These are phyloP conservation scores for Zophobas morio DNA, from an alignment of 1,140 invertebrate genomes.

Conservation along the genomic window DNA sequence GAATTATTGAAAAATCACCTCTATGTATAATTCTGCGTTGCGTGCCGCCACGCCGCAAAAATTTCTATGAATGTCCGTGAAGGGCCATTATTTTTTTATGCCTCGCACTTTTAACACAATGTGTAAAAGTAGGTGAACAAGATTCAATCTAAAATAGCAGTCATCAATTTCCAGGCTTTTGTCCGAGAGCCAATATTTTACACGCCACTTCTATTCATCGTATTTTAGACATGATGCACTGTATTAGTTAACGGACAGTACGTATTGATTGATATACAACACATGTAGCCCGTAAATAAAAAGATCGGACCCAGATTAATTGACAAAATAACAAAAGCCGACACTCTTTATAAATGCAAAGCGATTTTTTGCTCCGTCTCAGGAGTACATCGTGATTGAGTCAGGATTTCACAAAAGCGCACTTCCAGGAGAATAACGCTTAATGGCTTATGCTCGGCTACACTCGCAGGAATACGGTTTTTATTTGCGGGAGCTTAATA, in stretches of 20 bases:
- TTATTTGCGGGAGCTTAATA: slow-evolving; percentile 5
- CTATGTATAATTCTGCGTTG: background rate
- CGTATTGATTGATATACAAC: slow-evolving; percentile 40
- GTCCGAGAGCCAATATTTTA: slow-evolving; percentile 41
- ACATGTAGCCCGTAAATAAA: slow-evolving; percentile 35
- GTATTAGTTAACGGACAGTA: slow-evolving; percentile 36
- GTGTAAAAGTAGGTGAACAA: slow-evolving; percentile 39
- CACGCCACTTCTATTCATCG: slow-evolving; percentile 39
- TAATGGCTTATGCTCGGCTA: background rate
- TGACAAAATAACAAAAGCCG: slow-evolving; percentile 13
- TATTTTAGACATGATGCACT: slow-evolving; percentile 40
- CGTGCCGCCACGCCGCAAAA: background rate
- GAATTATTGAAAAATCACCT: background rate
- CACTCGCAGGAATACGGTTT: background rate
- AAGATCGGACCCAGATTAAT: slow-evolving; percentile 29
- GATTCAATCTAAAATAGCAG: slow-evolving; percentile 40
- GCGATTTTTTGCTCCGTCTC: background rate
- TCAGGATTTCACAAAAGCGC: background rate
- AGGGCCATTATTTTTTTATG: slow-evolving; percentile 23
- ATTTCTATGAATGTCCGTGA: background rate
- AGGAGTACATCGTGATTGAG: background rate
- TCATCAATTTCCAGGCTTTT: slow-evolving; percentile 37
- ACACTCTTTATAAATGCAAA: background rate
- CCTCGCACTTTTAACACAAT: slow-evolving; percentile 23
- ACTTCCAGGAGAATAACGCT: background rate